Evolutionary conservation across 2,797 vertebrate species (phyloP).

Genomic region (Columba guinea): DNA sequence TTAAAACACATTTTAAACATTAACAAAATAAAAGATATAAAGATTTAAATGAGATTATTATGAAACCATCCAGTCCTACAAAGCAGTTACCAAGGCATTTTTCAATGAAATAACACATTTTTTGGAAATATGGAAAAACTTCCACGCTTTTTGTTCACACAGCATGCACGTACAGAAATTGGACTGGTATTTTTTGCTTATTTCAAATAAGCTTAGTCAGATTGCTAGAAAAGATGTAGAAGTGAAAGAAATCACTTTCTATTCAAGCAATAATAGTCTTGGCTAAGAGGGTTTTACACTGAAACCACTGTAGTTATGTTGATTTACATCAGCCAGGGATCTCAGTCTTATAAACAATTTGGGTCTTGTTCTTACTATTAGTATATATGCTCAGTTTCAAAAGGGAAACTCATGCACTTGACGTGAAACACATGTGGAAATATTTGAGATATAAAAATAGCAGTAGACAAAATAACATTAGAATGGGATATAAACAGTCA

Average conservation of each 20-base stretch:
- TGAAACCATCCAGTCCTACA: neutral
- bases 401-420: neutral
- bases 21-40: neutral
- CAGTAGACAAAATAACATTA: neutral
- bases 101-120: neutral
- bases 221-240: neutral
- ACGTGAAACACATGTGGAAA: neutral
- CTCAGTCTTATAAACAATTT: neutral
- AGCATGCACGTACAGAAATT: neutral
- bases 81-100: neutral
- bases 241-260: neutral
- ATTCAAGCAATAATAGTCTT: neutral
- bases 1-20: neutral
- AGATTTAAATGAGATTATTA: neutral
- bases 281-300: neutral
- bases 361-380: neutral
- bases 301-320: neutral
- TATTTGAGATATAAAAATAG: neutral
- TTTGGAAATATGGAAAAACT: neutral
- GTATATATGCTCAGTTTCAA: neutral
- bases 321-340: neutral
- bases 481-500: neutral
- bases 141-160: neutral
- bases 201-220: neutral
- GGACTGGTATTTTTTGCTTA: neutral